These are phyloP conservation scores for Myiotriccus ornatus DNA, from an alignment of 2,797 vertebrate genomes.

Conservation along the genomic window DNA sequence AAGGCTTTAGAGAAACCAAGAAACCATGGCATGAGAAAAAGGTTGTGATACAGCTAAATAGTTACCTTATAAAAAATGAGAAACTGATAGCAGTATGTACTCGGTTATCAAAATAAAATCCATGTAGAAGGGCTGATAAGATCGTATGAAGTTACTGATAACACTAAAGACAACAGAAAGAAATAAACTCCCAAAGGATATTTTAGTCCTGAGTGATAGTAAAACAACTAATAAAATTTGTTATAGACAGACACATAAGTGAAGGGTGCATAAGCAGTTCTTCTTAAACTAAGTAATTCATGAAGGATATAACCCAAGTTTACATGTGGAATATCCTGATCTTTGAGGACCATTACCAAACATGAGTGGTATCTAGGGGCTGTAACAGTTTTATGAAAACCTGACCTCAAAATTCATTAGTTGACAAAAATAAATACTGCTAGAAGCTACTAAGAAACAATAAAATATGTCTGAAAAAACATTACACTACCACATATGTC, in stretches of 20 bases:
- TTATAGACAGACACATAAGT: neutral
- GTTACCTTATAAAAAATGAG: neutral
- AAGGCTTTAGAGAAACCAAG: neutral
- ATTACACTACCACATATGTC: neutral
- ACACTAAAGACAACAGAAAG: neutral
- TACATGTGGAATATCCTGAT: neutral
- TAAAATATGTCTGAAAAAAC: neutral
- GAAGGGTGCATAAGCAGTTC: neutral
- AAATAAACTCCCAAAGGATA: neutral
- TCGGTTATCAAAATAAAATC: neutral
- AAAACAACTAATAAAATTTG: neutral
- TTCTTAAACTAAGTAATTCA: neutral
- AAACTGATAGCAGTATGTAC: neutral
- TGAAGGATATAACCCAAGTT: neutral
- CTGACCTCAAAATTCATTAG: neutral
- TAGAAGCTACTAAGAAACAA: neutral
- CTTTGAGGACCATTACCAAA: neutral
- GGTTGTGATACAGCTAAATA: neutral
- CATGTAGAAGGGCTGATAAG: fast-evolving
- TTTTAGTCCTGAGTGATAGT: neutral
- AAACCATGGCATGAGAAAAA: neutral
- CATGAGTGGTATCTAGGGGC: neutral
- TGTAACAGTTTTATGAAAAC: neutral
- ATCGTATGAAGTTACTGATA: neutral
- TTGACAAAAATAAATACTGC: neutral